Conservation (phyloP, 1,140 invertebrate genomes). For the Oryctes rhinoceros region DNA sequence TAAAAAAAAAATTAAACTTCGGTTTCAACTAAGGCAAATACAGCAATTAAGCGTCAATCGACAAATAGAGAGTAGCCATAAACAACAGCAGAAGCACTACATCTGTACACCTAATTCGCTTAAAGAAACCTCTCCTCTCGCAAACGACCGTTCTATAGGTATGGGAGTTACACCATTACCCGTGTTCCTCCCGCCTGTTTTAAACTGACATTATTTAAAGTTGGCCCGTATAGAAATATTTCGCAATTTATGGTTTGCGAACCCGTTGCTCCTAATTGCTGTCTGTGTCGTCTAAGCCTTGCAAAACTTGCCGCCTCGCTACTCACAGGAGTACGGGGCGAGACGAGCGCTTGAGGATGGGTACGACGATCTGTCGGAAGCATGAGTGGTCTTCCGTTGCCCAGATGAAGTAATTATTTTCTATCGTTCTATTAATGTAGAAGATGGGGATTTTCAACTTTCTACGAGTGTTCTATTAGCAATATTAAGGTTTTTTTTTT, state of each 20-base stretch:
- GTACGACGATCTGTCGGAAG: not conserved
- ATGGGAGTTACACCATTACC: not conserved
- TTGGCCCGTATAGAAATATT: constrained; percentile 59
- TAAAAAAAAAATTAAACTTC: too few species aligned
- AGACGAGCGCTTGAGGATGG: not conserved
- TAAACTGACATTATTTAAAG: constrained; percentile 58
- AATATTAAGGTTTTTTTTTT: too few species aligned
- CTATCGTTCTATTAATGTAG: not conserved
- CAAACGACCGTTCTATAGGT: not conserved
- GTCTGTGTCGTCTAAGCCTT: constrained; percentile 47
- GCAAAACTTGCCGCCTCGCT: constrained; percentile 3
- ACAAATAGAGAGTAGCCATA: too few species aligned
- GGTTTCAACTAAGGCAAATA: too few species aligned
- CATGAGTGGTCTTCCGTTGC: not conserved
- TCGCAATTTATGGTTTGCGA: constrained; percentile 57
- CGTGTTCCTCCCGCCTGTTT: constrained; percentile 42
- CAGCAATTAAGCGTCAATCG: too few species aligned
- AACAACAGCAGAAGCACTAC: too few species aligned
- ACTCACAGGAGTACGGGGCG: not conserved
- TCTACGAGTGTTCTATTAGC: not conserved
- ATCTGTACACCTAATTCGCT: too few species aligned
- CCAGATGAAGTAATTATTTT: constrained; percentile 5
- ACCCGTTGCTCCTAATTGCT: constrained; percentile 58
- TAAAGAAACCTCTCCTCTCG: too few species aligned
- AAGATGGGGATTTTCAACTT: not conserved